Conservation (phyloP, 2,888 invertebrate species). For the Thera obeliscata region DNA sequence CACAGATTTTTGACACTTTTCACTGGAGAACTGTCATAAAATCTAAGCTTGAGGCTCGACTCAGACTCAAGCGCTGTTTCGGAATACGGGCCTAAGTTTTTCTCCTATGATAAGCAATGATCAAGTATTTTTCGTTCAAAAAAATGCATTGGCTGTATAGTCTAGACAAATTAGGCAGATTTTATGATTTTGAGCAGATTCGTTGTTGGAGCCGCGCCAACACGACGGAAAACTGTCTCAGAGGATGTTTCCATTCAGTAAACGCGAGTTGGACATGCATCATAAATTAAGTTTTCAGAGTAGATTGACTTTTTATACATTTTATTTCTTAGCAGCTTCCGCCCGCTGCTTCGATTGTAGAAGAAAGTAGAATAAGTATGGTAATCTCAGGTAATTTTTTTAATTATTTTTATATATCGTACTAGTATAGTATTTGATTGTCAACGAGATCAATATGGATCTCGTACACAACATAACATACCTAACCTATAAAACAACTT, state of each 20-base stretch:
- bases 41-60: too few species aligned
- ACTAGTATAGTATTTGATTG: too few species aligned
- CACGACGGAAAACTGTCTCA: slow-evolving; percentile 19
- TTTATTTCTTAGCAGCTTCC: neutral
- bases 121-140: neutral
- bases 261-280: slow-evolving; percentile 5
- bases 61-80: too few species aligned
- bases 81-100: neutral
- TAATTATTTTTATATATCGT: too few species aligned
- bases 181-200: neutral
- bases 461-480: too few species aligned
- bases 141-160: slow-evolving; percentile 12
- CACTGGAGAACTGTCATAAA: too few species aligned
- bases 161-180: slow-evolving; percentile 17
- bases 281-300: slow-evolving; percentile 4
- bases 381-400: too few species aligned
- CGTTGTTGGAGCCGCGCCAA: slow-evolving; percentile 30
- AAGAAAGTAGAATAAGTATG: too few species aligned
- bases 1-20: too few species aligned
- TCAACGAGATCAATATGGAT: too few species aligned
- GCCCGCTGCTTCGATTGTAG: neutral
- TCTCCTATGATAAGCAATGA: neutral
- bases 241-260: slow-evolving; percentile 9
- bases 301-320: neutral
- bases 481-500: too few species aligned